Base-by-base conservation (phyloP, 2,113 vertebrate species). In the Saccopteryx leptura region DNA sequence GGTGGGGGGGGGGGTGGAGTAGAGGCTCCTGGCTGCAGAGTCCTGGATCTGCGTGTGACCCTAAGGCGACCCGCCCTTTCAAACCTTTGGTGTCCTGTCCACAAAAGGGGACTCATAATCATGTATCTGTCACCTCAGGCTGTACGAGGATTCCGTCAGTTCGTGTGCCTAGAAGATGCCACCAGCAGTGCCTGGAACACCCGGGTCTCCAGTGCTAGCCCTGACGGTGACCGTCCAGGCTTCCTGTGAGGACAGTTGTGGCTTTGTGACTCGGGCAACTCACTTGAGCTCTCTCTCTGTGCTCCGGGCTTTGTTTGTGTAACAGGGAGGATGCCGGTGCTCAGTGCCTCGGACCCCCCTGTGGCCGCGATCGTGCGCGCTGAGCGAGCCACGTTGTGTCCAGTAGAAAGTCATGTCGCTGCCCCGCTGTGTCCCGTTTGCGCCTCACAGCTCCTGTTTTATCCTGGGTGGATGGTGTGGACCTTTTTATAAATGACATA, bases 401-500 rank as follows among this genome's bases (percentile, higher is more conserved):
- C 33, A 10, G 1, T 52, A 13, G 33, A 66, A 68, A 14, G 46
- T n/a, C 13, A 46, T 0, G 13, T 58, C 17, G 18, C n/a, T 39
- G 19, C n/a, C 82, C 60, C n/a, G 2, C 33, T 12, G 23, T 65
- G 31, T 24, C 50, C 76, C 68, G 9, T 63, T 65, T 19, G 72
- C 66, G 52, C 63, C 63, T 83, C 92, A 19, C 0, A 1, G 87
- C 83, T 33, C 50, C 84, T 23, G 5, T 14, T 52, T 79, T 68
- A 48, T 48, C 61, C 72, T 33, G 24, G 7, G 94, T 69, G 33
- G 89, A 92, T 60, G 82, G 91, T 54, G 3, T 21, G 52, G 69
- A 56, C 80, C 88, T 81, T 93, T 92, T 96, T 80, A 63, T 74
- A 90, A 95, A 97, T 79, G 95, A 96, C 72, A 69, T 96, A 13